phyloP scores from a whole-genome alignment of 2,888 invertebrate species.

The Lasiommata megera region DNA sequence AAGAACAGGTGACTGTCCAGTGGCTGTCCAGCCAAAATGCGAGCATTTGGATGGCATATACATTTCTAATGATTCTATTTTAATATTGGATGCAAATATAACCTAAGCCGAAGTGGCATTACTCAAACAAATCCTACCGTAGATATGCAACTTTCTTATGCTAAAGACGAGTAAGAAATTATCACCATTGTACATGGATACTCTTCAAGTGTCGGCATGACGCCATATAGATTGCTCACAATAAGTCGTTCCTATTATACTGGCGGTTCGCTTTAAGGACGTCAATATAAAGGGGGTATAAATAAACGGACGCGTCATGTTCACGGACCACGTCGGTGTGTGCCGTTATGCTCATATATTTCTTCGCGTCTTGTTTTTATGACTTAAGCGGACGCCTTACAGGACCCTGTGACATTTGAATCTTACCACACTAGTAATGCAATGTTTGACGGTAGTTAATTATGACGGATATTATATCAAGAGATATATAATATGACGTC shows the following conservation, averaged over 20 bases:
- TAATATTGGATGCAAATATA: too few relatives aligned
- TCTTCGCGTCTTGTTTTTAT: not conserved
- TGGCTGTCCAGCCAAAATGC: too few relatives aligned
- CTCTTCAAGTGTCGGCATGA: constrained; percentile 56
- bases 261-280: constrained; percentile 51
- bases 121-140: not conserved
- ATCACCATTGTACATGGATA: constrained; percentile 54
- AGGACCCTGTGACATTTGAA: not conserved
- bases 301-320: constrained; percentile 63
- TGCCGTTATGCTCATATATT: constrained; percentile 46
- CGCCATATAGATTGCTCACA: constrained; percentile 33
- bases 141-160: not conserved
- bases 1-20: too few relatives aligned
- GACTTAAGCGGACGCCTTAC: not conserved
- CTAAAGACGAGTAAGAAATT: constrained; percentile 40
- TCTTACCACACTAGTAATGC: not conserved
- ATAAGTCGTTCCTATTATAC: constrained; percentile 68
- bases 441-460: too few relatives aligned
- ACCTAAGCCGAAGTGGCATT: not conserved
- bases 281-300: constrained; percentile 30
- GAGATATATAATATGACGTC: too few relatives aligned
- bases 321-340: constrained; percentile 43
- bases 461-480: too few relatives aligned
- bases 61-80: too few relatives aligned
- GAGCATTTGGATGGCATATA: too few relatives aligned